Evolutionary conservation across 2,797 vertebrate genomes (phyloP).

Genomic region (Enteromius fasciolatus): DNA sequence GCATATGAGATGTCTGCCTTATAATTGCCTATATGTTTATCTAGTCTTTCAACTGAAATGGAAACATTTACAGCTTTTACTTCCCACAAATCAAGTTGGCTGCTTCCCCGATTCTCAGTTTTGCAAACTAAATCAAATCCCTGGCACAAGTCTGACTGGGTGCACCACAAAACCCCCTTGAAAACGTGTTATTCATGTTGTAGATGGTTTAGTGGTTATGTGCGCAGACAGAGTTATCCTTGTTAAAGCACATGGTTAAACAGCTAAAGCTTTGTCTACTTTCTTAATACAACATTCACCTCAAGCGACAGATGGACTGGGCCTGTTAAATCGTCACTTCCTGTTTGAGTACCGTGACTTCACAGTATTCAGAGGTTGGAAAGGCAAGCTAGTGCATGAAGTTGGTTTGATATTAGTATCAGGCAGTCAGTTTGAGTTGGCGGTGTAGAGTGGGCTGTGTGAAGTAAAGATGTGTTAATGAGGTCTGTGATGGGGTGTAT

Average conservation of each 20-base stretch:
- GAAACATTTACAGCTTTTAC: slow-evolving; percentile 26
- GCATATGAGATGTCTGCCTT: background rate
- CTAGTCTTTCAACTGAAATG: background rate
- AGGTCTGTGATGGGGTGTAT: slow-evolving; percentile 8
- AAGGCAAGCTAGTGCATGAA: background rate
- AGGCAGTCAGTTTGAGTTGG: slow-evolving; percentile 5
- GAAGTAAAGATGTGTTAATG: slow-evolving; percentile 28
- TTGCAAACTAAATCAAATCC: background rate
- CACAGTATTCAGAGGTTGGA: slow-evolving; percentile 3
- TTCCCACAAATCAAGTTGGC: background rate
- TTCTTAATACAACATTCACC: slow-evolving; percentile 52
- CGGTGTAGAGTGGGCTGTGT: slow-evolving; percentile 7
- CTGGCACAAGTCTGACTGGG: background rate
- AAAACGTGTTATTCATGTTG: slow-evolving; percentile 9
- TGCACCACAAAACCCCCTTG: slow-evolving; percentile 1
- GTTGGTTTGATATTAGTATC: background rate
- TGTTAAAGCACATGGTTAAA: slow-evolving; percentile 48
- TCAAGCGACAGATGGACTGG: slow-evolving; percentile 26
- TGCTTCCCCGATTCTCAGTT: background rate
- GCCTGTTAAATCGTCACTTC: slow-evolving; percentile 14
- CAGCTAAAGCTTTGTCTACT: slow-evolving; percentile 52
- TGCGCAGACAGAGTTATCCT: slow-evolving; percentile 34
- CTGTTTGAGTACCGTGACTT: slow-evolving; percentile 9
- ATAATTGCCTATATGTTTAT: background rate
- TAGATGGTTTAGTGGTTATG: slow-evolving; percentile 38